A percentile compares a stretch with the other conserved stretches of the same genome.
These are phyloP conservation scores for Lutjanus campechanus DNA, from an alignment of 2,797 vertebrate species.

Conservation along the genomic window DNA sequence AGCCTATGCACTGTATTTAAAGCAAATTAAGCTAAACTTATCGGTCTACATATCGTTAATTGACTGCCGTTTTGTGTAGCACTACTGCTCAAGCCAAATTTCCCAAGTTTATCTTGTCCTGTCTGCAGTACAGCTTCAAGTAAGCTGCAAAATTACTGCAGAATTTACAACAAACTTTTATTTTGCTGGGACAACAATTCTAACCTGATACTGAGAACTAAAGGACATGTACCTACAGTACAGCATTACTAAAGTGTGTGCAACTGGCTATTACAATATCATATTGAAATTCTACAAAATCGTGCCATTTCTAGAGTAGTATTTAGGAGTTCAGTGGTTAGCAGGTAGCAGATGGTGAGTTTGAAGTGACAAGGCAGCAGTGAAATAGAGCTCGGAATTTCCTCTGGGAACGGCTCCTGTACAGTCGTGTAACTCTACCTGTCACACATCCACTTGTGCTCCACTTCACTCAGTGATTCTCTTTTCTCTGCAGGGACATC, in stretches of 20 bases:
- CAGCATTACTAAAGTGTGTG: neutral
- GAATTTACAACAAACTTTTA: too few species aligned
- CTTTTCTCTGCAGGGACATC: conserved; percentile 18
- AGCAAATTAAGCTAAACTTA: too few species aligned
- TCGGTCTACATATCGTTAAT: too few species aligned
- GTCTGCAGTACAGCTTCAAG: too few species aligned
- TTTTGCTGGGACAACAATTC: too few species aligned
- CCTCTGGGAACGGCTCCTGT: conserved; percentile 46
- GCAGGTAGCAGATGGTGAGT: conserved; percentile 47
- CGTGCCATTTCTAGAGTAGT: neutral
- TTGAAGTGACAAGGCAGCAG: conserved; percentile 57
- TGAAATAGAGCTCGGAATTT: conserved; percentile 45
- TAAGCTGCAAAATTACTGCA: too few species aligned
- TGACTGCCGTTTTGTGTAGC: too few species aligned
- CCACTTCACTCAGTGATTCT: conserved; percentile 16
- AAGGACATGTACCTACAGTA: neutral
- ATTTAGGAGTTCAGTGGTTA: conserved; percentile 33
- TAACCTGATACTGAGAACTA: neutral
- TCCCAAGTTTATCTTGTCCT: too few species aligned
- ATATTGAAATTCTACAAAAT: conserved; percentile 2
- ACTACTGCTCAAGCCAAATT: too few species aligned
- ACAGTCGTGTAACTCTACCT: conserved; percentile 34
- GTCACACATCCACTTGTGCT: conserved; percentile 50
- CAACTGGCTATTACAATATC: neutral
- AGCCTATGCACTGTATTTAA: too few species aligned